A percentile compares a stretch with the other conserved stretches of the same genome.
Evolutionary conservation across 2,888 invertebrate species (phyloP).

Genomic region (Eucriotettix oculatus): DNA sequence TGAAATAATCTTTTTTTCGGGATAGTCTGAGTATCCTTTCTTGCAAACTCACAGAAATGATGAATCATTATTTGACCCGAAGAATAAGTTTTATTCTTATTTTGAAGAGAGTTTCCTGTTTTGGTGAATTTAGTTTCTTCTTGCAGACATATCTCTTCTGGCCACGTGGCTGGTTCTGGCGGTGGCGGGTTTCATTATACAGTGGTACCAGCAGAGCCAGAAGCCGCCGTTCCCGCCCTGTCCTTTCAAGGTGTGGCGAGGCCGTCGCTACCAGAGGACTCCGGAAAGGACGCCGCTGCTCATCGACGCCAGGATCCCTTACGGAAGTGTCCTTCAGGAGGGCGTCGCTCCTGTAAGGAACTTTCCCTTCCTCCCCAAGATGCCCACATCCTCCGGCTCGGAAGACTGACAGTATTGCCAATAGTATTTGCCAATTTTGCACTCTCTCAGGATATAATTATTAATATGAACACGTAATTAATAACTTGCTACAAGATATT

Average conservation of each 20-base stretch:
- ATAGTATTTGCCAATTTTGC: too few species aligned
- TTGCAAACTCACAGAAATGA: too few species aligned
- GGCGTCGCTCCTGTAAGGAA: too few species aligned
- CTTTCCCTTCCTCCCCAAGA: too few species aligned
- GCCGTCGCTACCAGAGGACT: background rate
- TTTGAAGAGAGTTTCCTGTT: background rate
- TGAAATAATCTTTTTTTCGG: too few species aligned
- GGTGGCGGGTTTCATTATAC: constrained; percentile 34
- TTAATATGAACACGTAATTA: too few species aligned
- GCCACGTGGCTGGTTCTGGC: constrained; percentile 37
- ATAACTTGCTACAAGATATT: too few species aligned
- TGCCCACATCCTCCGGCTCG: too few species aligned
- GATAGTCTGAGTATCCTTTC: too few species aligned
- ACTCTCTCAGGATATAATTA: too few species aligned
- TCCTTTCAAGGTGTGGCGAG: constrained; percentile 2
- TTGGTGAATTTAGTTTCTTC: constrained; percentile 13
- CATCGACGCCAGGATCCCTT: constrained; percentile 1
- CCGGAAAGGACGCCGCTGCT: constrained; percentile 12
- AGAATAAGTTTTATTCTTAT: background rate
- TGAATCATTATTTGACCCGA: background rate
- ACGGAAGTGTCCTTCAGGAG: background rate
- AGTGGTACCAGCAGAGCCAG: constrained; percentile 35
- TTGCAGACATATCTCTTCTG: constrained; percentile 39
- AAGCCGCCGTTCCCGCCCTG: constrained; percentile 47
- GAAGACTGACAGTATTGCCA: too few species aligned